phyloP scores from a whole-genome alignment of 2,888 invertebrate genomes.

The Tolmerus cingulatus region DNA sequence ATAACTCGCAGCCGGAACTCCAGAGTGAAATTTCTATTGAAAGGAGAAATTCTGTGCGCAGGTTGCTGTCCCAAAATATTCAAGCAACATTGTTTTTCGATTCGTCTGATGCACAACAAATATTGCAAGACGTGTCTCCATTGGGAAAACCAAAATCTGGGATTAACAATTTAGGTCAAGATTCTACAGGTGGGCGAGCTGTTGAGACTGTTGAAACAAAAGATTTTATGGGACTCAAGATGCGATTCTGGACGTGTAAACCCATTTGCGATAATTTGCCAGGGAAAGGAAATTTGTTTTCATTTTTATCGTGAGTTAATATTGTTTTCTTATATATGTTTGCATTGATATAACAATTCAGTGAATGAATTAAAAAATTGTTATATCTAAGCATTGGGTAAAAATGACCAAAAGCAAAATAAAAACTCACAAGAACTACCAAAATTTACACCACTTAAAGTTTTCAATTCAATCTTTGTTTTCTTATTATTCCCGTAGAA shows the following conservation, averaged over 20 bases:
- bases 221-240: background rate
- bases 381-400: too few species aligned
- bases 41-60: background rate
- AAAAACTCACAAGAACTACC: too few species aligned
- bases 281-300: background rate
- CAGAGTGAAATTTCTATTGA: background rate
- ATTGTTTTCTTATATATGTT: too few species aligned
- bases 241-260: background rate
- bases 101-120: background rate
- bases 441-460: too few species aligned
- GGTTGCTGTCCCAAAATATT: background rate
- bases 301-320: too few species aligned
- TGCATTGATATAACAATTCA: too few species aligned
- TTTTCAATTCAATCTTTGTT: too few species aligned
- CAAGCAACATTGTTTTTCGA: background rate
- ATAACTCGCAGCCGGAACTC: background rate
- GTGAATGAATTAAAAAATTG: too few species aligned
- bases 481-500: too few species aligned
- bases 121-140: background rate
- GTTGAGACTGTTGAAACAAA: background rate
- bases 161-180: background rate
- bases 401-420: too few species aligned
- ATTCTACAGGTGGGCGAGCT: background rate
- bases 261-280: background rate
- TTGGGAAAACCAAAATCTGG: background rate